A percentile compares a stretch with the other conserved stretches of the same genome.
Evolutionary conservation across 2,113 vertebrate species (phyloP).

Genomic region (Hypocryptadius cinnamomeus): DNA sequence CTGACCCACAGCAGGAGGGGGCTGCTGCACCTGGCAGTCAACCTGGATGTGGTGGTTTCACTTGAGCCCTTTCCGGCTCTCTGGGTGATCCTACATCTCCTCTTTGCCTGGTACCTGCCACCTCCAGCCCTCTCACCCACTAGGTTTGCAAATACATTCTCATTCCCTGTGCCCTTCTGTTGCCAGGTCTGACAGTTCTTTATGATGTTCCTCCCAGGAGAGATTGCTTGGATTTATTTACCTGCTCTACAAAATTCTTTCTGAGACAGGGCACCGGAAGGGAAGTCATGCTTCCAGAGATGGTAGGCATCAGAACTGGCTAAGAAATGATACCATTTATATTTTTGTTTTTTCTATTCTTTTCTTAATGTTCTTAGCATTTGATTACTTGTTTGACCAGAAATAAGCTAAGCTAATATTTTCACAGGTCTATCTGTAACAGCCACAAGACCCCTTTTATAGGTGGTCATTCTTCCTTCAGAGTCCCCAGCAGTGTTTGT

Average conservation of each 20-base stretch:
- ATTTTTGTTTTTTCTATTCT: background rate
- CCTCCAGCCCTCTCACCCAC: background rate
- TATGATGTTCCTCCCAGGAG: background rate
- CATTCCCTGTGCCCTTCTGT: background rate
- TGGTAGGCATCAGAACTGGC: background rate
- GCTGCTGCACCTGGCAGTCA: accelerated
- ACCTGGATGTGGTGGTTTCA: background rate
- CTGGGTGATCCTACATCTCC: background rate
- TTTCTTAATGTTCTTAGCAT: background rate
- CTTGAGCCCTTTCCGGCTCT: accelerated
- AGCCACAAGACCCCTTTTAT: background rate
- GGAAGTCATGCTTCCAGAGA: background rate
- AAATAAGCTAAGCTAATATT: background rate
- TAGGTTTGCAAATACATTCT: background rate
- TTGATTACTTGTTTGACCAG: background rate
- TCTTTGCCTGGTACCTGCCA: background rate
- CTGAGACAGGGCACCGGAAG: background rate
- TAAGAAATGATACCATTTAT: background rate
- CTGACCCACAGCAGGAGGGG: background rate
- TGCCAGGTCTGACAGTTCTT: background rate
- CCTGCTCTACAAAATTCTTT: background rate
- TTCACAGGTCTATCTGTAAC: background rate
- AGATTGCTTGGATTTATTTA: background rate
- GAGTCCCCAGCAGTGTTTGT: background rate
- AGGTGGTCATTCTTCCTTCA: background rate